Evolutionary conservation across 2,113 vertebrate genomes (phyloP).

Genomic region (Tor tambroides): DNA sequence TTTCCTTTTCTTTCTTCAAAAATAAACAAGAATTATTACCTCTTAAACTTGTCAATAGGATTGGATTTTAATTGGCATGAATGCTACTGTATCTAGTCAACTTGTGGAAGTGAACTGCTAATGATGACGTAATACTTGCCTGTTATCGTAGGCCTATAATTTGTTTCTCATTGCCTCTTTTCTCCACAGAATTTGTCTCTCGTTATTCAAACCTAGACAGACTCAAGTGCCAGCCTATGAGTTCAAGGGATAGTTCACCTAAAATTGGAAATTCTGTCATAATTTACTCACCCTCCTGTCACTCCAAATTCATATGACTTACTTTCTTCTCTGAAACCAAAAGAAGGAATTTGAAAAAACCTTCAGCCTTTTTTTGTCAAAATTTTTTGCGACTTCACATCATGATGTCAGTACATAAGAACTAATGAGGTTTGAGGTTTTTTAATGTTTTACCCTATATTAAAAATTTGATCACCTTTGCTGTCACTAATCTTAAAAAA

Average conservation of each 20-base stretch:
- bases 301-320: not conserved
- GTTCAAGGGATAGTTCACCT: not conserved
- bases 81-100: not conserved
- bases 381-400: not conserved
- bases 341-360: not conserved
- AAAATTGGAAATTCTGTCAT: not conserved
- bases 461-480: not conserved
- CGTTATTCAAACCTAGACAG: not conserved
- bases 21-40: slow-evolving; percentile 1
- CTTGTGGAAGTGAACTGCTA: not conserved
- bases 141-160: not conserved
- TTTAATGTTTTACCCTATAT: not conserved
- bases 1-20: not conserved
- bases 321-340: not conserved
- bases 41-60: not conserved
- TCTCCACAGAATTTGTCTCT: not conserved
- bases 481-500: not conserved
- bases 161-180: not conserved
- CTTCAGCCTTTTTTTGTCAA: not conserved
- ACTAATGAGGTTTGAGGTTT: not conserved
- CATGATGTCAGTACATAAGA: not conserved
- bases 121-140: not conserved
- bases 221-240: not conserved
- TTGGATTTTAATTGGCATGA: slow-evolving; percentile 8
- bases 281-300: not conserved